Evolutionary conservation across 2,113 vertebrate genomes (phyloP).

Genomic region (Crotalus viridis): DNA sequence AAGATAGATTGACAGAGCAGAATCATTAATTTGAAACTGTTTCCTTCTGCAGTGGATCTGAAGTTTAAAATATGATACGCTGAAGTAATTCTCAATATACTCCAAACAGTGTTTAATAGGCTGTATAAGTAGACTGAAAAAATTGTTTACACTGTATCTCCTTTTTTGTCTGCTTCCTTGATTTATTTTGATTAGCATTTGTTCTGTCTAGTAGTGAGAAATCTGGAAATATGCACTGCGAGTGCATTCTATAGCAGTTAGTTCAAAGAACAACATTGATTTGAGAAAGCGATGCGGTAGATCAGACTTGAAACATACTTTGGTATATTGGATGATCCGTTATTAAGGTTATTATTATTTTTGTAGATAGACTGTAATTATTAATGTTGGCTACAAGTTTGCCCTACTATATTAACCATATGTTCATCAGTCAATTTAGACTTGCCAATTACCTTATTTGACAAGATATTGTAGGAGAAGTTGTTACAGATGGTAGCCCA

Average conservation of each 20-base stretch:
- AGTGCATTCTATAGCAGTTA: neutral
- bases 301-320: neutral
- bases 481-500: neutral
- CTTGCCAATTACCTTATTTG: neutral
- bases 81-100: neutral
- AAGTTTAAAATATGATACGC: neutral
- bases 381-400: neutral
- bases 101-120: slow-evolving; percentile 9
- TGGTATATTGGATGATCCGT: neutral
- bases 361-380: neutral
- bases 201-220: neutral
- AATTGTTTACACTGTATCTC: neutral
- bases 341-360: neutral
- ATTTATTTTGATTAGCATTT: neutral
- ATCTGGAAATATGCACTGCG: neutral
- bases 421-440: neutral
- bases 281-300: neutral
- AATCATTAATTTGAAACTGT: neutral
- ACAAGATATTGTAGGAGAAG: neutral
- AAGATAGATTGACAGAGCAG: neutral
- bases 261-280: neutral
- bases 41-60: neutral
- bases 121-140: neutral
- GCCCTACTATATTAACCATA: neutral
- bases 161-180: neutral